Evolutionary conservation across 2,113 vertebrate genomes (phyloP), one percentile per base, ranked within the genome.

Genomic region (Ochotona princeps): DNA sequence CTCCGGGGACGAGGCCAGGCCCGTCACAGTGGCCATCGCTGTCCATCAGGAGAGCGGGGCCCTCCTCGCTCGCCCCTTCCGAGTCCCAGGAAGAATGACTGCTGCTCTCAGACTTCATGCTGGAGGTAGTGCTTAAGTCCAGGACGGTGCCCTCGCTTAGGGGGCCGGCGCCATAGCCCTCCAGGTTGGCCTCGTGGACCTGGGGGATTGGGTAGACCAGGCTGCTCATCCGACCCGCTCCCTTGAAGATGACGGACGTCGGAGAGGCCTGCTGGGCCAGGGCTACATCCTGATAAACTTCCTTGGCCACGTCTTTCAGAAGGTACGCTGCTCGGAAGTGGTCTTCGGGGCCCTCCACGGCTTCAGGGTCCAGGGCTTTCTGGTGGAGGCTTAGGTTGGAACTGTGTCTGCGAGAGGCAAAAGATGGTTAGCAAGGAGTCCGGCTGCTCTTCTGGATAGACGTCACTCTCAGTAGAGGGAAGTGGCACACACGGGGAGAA

Each of bases 351-450:
- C 98, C 96, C 91, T 98, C 98, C 97, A 98, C 94, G 38, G 98
- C 97, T 96, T 99, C 99, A 98, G 98, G 99, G 98, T 98, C 99
- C 98, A 99, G 97, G 95, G 98, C 98, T 98, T 99, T 99, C 96
- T 99, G 98, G 97, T 99, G 99, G 93, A 99, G 98, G 96, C 98
- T 99, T 96, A 99, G 94, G 97, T 99, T 99, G 86, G 99, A 99
- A 98, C 99, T 99, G 98, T 99, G 99, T 98, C 99, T 99, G 96
- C 51, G 88, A 98, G 95, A 98, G 96, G 72, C 97, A 98, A 97
- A 96, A 97, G 92, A 97, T 87, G 32, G 95, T 98, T 96, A 98
- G 97, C 87, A 79, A 95, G 9, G 47, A 23, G 35, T 25, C 23
- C 78, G 65, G 44, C 30, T 83, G 51, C 5, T 23, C 44, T 57